A percentile compares a stretch with the other conserved stretches of the same genome.
These are phyloP conservation scores for Pholis gunnellus DNA, from an alignment of 2,113 vertebrate species.

Conservation along the genomic window DNA sequence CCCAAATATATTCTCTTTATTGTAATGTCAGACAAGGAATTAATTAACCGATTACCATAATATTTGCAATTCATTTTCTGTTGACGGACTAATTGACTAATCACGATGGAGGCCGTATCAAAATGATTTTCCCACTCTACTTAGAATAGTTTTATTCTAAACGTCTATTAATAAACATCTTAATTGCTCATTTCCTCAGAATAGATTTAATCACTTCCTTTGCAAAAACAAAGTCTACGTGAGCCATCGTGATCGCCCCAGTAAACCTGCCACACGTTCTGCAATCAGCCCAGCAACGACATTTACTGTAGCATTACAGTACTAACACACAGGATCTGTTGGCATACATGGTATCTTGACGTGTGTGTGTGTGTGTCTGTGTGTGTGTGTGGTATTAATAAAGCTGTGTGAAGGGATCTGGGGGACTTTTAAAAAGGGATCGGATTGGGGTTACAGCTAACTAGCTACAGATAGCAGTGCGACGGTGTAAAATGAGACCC, in stretches of 20 bases:
- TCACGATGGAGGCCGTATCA: background rate
- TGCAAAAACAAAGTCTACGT: slow-evolving; percentile 13
- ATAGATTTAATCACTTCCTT: slow-evolving; percentile 24
- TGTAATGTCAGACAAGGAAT: background rate
- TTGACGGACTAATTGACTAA: background rate
- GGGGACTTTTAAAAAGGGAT: slow-evolving; percentile 39
- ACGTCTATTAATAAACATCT: slow-evolving; percentile 50
- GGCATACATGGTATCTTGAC: slow-evolving; percentile 27
- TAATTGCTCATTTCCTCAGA: slow-evolving; percentile 47
- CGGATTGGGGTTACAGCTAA: slow-evolving; percentile 44
- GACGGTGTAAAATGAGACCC: slow-evolving; percentile 44
- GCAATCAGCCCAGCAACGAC: slow-evolving; percentile 40
- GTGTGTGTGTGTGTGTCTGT: slow-evolving; percentile 15
- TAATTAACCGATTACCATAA: background rate
- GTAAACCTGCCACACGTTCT: slow-evolving; percentile 6
- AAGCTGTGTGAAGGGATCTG: slow-evolving; percentile 39
- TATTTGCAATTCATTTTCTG: background rate
- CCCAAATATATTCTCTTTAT: background rate
- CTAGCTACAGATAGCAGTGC: slow-evolving; percentile 33
- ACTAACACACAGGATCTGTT: slow-evolving; percentile 28
- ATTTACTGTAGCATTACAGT: background rate
- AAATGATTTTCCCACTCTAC: background rate
- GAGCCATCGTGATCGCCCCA: background rate
- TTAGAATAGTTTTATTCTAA: slow-evolving; percentile 29
- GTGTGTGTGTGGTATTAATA: slow-evolving; percentile 60